phyloP scores from a whole-genome alignment of 2,888 invertebrate genomes.

The Protodeltote pygarga region DNA sequence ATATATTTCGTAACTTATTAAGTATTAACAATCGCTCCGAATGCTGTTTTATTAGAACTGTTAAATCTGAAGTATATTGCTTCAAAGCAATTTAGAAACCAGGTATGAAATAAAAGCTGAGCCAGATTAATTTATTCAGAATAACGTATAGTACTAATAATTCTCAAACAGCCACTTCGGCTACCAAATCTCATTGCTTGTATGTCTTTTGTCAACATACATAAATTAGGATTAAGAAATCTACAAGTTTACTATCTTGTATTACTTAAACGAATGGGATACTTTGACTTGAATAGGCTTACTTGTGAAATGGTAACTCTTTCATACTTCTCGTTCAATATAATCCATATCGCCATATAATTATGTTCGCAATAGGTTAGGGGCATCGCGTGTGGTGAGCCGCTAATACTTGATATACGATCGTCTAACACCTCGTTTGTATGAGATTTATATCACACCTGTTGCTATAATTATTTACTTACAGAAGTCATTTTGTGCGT shows the following conservation, averaged over 20 bases:
- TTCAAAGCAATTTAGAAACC: background rate
- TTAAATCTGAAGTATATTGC: background rate
- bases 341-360: slow-evolving; percentile 52
- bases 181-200: slow-evolving; percentile 9
- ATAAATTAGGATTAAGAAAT: slow-evolving; percentile 39
- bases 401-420: slow-evolving; percentile 75
- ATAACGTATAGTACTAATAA: background rate
- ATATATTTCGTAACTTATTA: slow-evolving; percentile 18
- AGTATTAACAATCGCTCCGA: slow-evolving; percentile 6
- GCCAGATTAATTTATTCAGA: background rate
- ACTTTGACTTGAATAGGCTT: slow-evolving; percentile 43
- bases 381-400: slow-evolving; percentile 70
- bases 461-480: slow-evolving; percentile 83
- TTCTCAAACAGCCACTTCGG: background rate
- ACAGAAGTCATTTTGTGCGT: slow-evolving; percentile 73
- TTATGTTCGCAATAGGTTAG: slow-evolving; percentile 61
- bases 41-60: background rate
- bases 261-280: slow-evolving; percentile 19
- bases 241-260: slow-evolving; percentile 32
- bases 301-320: slow-evolving; percentile 31
- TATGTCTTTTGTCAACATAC: slow-evolving; percentile 28
- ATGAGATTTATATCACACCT: slow-evolving; percentile 81
- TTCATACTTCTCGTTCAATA: slow-evolving; percentile 50
- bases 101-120: too few relatives aligned
- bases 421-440: slow-evolving; percentile 77